A percentile compares a stretch with the other conserved stretches of the same genome.
Evolutionary conservation across 2,797 vertebrate genomes (phyloP).

Genomic region (Spinibarbus caldwelli): DNA sequence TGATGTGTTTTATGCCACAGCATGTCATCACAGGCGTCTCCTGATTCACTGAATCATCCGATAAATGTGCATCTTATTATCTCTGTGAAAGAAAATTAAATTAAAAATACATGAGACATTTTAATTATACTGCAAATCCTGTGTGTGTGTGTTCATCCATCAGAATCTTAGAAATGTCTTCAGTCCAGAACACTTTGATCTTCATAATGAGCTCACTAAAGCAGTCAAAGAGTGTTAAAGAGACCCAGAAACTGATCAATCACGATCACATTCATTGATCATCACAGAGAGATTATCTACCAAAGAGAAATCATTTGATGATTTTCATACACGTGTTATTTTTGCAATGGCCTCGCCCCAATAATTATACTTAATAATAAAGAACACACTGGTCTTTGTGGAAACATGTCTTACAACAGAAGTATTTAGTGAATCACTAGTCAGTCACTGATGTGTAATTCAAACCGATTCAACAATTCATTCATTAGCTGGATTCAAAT

Average conservation of each 20-base stretch:
- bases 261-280: neutral
- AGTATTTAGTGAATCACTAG: neutral
- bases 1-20: no score
- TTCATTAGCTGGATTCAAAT: neutral
- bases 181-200: constrained; percentile 28
- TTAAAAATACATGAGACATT: no score
- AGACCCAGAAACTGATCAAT: neutral
- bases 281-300: neutral
- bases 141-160: constrained; percentile 38
- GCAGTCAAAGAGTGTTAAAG: constrained; percentile 9
- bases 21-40: no score
- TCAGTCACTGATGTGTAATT: neutral
- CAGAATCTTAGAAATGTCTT: neutral
- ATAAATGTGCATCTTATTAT: no score
- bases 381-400: neutral
- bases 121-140: no score
- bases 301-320: neutral
- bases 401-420: neutral
- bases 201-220: constrained; percentile 40
- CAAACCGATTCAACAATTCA: neutral
- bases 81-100: no score
- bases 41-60: no score
- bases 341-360: neutral
- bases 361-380: neutral
- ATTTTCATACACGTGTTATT: neutral